Base-by-base conservation (phyloP, 2,797 vertebrate genomes). In the Ctenochaetus hawaiiensis region DNA sequence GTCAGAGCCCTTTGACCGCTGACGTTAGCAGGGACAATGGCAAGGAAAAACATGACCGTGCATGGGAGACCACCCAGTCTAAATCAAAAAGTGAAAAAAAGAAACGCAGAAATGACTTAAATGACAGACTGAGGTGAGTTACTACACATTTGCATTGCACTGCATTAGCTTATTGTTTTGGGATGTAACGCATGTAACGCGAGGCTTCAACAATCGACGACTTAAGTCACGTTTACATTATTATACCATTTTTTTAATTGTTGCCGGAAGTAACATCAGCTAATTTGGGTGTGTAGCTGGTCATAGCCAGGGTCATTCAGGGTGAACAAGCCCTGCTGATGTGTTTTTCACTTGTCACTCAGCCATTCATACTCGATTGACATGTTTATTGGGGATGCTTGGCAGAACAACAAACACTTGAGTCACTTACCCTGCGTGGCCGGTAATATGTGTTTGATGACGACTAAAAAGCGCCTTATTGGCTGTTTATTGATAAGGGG, bases 61-160 rank as follows among this genome's bases (percentile, higher is more conserved):
- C 58, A 0, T 68, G 80, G 57, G 92, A 91, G 12, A 47, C 58
- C 0, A 13, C 14, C 22, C 30, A 60, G 8, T 13, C 63, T 6
- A 66, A 63, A 14, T 5, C 81, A 0, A 87, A 79, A 20, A 70
- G 22, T 0, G 88, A 90, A 3, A 93, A 82, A 39, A 80, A 59
- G 47, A 93, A 81, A 48, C 60, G 64, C 41, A 87, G 45, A 64
- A 54, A 23, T 14, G 92, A 87, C 45, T 20, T 59, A 2, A 51
- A 71, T 23, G 93, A 94, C 13, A 68, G 76, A 57, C 58, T 95
- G 52, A 92, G 92, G 95, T 95, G 84, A 92, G 92, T 45, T 10
- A 2, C 2, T 4, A 10, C 2, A 23, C 37, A 2, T 4, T 12
- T 0, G 34, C 9, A 6, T 0, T 12, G 18, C 7, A 49, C 53